Evolutionary conservation across 92 coral and sea anemone species (phyloP), one percentile per base, ranked within the genome.

Genomic region (Epizoanthus stellaris): DNA sequence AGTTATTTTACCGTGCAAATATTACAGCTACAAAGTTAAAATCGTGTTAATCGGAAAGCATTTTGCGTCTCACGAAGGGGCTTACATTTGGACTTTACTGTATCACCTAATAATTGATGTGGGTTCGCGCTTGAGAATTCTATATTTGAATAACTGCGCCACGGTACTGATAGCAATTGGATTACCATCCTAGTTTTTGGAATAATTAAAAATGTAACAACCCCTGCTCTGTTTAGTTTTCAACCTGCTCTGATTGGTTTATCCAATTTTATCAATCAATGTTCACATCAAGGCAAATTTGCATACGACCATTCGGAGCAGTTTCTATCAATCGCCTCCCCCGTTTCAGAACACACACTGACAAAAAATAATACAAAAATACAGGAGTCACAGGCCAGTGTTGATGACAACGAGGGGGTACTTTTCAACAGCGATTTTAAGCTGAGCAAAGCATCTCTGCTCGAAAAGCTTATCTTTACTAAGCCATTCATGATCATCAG

Each of bases 181-280:
- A 20, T 68, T 68, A 68, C 74, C 6, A 68, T 38, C 53, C 74
- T 38, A 69, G 13, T 21, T 69, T 69, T 69, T 21, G 3, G 74
- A 69, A 19, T 69, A 69, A 69, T 69, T 38, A 69, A 10, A 69
- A 69, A 69, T 21, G 74, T 21, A 15, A 69, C 39, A 69, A 69
- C 74, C 74, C 74, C 11, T 10, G 74, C 74, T 69, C 74, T 69
- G 74, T 69, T 69, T 69, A 69, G n/a, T n/a, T n/a, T n/a, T n/a
- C n/a, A n/a, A n/a, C n/a, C n/a, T n/a, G n/a, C n/a, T n/a, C n/a
- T n/a, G n/a, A n/a, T n/a, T n/a, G n/a, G n/a, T n/a, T n/a, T n/a
- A n/a, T n/a, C n/a, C n/a, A n/a, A n/a, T n/a, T n/a, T n/a, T n/a
- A n/a, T n/a, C n/a, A n/a, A n/a, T n/a, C n/a, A n/a, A n/a, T n/a